Conservation (phyloP, 2,797 vertebrate species). For the Anguilla marmorata region DNA sequence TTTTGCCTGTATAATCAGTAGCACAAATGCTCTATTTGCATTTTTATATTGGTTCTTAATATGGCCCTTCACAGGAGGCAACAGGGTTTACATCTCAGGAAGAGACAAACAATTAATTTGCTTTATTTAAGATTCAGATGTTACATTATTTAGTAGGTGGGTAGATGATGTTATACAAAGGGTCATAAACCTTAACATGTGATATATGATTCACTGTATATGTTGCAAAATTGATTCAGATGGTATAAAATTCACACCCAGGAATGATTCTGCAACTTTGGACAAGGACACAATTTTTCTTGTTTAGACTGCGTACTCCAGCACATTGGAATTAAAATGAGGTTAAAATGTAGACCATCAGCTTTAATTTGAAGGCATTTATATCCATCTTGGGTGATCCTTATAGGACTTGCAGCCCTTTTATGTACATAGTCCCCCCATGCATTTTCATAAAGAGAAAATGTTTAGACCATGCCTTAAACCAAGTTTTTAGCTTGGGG, state of each 20-base stretch:
- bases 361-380: too few relatives aligned
- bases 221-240: not conserved
- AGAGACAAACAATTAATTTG: not conserved
- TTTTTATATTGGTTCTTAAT: not conserved
- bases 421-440: not conserved
- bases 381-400: too few relatives aligned
- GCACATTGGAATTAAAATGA: too few relatives aligned
- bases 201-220: not conserved
- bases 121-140: not conserved
- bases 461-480: not conserved
- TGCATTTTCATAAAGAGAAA: not conserved
- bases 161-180: not conserved
- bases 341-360: too few relatives aligned
- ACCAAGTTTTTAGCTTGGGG: not conserved
- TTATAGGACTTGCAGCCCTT: too few relatives aligned
- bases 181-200: not conserved
- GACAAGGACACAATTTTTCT: not conserved
- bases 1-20: not conserved
- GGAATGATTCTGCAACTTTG: not conserved
- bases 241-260: not conserved
- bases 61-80: not conserved
- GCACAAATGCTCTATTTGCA: not conserved
- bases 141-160: not conserved
- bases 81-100: not conserved
- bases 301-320: too few relatives aligned